Evolutionary conservation across 1,140 invertebrate species (phyloP), one percentile per base, ranked within the genome.

Genomic region (Eueides isabella): DNA sequence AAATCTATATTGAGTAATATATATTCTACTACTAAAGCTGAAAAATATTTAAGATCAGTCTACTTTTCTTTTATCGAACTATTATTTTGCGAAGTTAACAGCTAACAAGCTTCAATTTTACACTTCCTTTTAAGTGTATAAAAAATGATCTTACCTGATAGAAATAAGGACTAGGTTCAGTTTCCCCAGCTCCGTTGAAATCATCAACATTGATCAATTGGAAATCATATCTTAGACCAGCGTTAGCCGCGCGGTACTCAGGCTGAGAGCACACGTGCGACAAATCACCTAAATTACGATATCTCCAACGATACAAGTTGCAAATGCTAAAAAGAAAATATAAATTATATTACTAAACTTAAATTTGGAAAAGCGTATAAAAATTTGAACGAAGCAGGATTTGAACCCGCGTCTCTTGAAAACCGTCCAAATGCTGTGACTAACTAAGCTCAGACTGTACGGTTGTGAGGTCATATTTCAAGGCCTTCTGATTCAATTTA

Each of bases 151-250:
- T 48, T 76, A 91, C 97, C 95, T 99, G 98, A 93, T 99, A 99
- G 88, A 99, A 99, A 90, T 99, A 99, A 0, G 99, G 98, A 93
- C 97, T 99, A 1, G 99, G 99, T 89, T 99, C 98, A 12, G 97
- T 97, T 93, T 99, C 99, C 0, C 99, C 99, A 19, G 98, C 95
- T 9, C 98, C 98, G 89, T 99, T 99, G 91, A 99, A 99, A 88
- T 99, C 98, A 75, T 97, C 97, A 0, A 99, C 99, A 94, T 99
- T 97, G 73, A 99, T 96, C 0, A 99, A 93, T 93, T 99, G 99
- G 93, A 98, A 99, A 89, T 99, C 98, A 92, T 96, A 97, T 0
- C 95, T 91, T 82, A 99, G 98, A 14, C 98, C 99, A 5, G 98
- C 95, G 94, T 99, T 99, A 5, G 98, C 97, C 2, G 95, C 93